Conservation (phyloP, 2,888 invertebrate species). For the Hoplodrina blanda region DNA sequence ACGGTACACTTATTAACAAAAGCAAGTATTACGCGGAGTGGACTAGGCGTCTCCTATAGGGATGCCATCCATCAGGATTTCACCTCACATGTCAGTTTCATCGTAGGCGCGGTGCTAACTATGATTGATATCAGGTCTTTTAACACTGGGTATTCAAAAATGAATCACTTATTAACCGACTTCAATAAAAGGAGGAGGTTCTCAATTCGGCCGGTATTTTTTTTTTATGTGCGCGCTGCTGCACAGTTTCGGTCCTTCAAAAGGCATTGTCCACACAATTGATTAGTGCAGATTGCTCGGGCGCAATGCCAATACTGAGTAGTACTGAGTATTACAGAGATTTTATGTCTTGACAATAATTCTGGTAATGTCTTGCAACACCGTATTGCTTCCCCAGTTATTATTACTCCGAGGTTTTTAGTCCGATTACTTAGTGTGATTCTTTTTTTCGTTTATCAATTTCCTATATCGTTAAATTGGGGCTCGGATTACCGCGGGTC, state of each 20-base stretch:
- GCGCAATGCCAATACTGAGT: conserved; percentile 38
- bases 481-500: no score
- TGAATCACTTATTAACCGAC: no score
- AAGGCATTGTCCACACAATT: conserved; percentile 22
- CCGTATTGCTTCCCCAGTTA: conserved; percentile 13
- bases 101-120: conserved; percentile 30
- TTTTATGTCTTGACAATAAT: conserved; percentile 22
- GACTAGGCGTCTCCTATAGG: conserved; percentile 5
- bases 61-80: conserved; percentile 49
- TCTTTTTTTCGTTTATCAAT: conserved; percentile 8
- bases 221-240: neutral
- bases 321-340: no score
- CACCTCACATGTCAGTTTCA: conserved; percentile 39
- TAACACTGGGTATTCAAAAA: conserved; percentile 9
- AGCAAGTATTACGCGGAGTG: conserved; percentile 23
- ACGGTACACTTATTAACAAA: conserved; percentile 37
- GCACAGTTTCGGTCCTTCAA: conserved; percentile 1
- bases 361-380: conserved; percentile 25
- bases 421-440: no score
- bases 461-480: neutral
- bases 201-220: no score
- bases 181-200: no score
- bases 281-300: conserved; percentile 31
- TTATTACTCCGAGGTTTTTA: no score
- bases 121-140: conserved; percentile 50